Percentiles rank a stretch among this genome's conserved stretches.
Evolutionary conservation across 1,140 invertebrate genomes (phyloP).

Genomic region (Caerostris darwini): DNA sequence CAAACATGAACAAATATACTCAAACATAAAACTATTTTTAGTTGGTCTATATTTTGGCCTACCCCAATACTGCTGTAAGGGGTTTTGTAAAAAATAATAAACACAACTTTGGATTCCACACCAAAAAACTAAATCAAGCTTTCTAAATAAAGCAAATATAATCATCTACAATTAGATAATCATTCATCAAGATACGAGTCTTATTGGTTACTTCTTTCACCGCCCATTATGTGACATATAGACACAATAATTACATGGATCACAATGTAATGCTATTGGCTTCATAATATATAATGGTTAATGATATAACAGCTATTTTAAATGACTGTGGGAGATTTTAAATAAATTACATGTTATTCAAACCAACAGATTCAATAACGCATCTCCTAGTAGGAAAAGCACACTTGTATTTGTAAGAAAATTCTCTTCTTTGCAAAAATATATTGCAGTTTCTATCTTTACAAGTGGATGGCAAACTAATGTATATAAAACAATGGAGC

Average conservation of each 20-base stretch:
- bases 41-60: constrained; percentile 57
- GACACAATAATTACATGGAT: background rate
- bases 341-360: constrained; percentile 3
- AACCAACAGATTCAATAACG: background rate
- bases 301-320: background rate
- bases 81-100: constrained; percentile 30
- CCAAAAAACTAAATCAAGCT: constrained; percentile 53
- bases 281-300: background rate
- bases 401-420: constrained; percentile 6
- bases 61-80: constrained; percentile 23
- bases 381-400: background rate
- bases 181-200: background rate
- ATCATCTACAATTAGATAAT: background rate
- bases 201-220: background rate
- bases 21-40: constrained; percentile 21
- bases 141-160: constrained; percentile 1
- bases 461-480: constrained; percentile 35
- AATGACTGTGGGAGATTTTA: constrained; percentile 13
- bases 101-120: constrained; percentile 27
- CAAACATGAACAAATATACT: constrained; percentile 40
- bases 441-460: constrained; percentile 53
- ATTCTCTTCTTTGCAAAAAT: constrained; percentile 37
- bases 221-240: constrained; percentile 10
- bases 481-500: constrained; percentile 21
- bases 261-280: constrained; percentile 20